Evolutionary conservation across 2,888 invertebrate genomes (phyloP), one percentile per base, ranked within the genome.

Genomic region (Diachrysia chrysitis): DNA sequence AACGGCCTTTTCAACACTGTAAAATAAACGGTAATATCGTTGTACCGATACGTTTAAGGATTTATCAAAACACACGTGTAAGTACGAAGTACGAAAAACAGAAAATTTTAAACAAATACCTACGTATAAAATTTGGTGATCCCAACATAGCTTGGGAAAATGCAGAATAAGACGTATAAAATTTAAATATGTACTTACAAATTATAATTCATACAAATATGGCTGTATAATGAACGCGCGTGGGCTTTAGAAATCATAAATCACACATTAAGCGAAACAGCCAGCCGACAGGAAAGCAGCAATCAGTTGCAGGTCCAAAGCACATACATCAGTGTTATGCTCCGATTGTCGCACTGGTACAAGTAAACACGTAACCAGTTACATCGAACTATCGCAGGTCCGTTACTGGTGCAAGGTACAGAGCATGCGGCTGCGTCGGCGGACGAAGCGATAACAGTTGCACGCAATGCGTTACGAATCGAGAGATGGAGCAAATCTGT

Each of bases 371-470:
- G 72, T 77, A 78, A 80, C 70, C 64, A 66, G 68, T 74, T 73
- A 73, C 70, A 64, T 69, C 66, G 63, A 61, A 63, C 65, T 64
- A 70, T 61, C 66, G 63, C 59, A 59, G 63, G 68, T 66, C 68
- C 66, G 68, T 72, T 61, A 68, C 53, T 51, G 62, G 66, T 68
- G 63, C 68, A 63, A 69, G 73, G 63, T 62, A 61, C 58, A 37
- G 23, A 83, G 76, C 82, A 81, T 85, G 83, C 76, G 63, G 62
- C 56, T 68, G 71, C 76, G 83, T 82, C 82, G 83, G 46, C 82
- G 83, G 46, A 61, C 66, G 53, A 48, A 48, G 73, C 78, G 83
- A 85, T 85, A 87, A 83, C 83, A 79, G 77, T 80, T 62, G 71
- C 73, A 76, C 67, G 75, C 71, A 73, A 83, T 57, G 78, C 81